Evolutionary conservation across 2,113 vertebrate genomes (phyloP).

Genomic region (Ceyx margarethae): DNA sequence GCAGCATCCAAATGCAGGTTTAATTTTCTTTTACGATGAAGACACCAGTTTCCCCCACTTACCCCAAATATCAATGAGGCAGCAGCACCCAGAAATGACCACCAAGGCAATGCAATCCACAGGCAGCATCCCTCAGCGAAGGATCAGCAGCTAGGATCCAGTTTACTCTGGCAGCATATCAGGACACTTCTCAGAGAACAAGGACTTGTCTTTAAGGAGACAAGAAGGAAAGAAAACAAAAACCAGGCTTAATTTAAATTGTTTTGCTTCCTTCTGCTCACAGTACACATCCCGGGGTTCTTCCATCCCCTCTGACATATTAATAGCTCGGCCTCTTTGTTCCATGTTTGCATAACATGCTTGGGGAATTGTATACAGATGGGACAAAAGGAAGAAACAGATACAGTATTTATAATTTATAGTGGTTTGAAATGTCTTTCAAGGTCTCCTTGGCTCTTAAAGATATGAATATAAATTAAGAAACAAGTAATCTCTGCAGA

Average conservation of each 20-base stretch:
- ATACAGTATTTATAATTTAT: slow-evolving; percentile 78
- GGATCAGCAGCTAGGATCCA: background rate
- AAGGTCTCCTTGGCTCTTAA: slow-evolving; percentile 75
- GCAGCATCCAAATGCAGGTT: background rate
- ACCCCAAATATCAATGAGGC: background rate
- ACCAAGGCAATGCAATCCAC: background rate
- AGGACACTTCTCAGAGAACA: background rate
- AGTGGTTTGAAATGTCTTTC: slow-evolving; percentile 70
- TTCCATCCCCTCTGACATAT: slow-evolving; percentile 62
- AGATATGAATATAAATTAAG: slow-evolving; percentile 78
- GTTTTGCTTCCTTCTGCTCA: slow-evolving; percentile 33
- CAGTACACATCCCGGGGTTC: background rate
- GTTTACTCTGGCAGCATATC: background rate
- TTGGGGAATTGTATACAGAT: slow-evolving; percentile 69
- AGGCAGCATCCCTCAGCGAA: background rate
- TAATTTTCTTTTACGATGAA: background rate
- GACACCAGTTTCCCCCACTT: background rate
- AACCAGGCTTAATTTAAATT: slow-evolving; percentile 26
- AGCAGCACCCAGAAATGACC: background rate
- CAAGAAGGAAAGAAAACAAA: background rate
- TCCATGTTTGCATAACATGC: slow-evolving; percentile 71
- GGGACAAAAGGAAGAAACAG: slow-evolving; percentile 68
- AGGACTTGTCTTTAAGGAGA: background rate
- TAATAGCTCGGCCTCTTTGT: slow-evolving; percentile 70
- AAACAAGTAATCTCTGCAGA: slow-evolving; percentile 67